Evolutionary conservation across 2,113 vertebrate species (phyloP).

Genomic region (Labrus mixtus): DNA sequence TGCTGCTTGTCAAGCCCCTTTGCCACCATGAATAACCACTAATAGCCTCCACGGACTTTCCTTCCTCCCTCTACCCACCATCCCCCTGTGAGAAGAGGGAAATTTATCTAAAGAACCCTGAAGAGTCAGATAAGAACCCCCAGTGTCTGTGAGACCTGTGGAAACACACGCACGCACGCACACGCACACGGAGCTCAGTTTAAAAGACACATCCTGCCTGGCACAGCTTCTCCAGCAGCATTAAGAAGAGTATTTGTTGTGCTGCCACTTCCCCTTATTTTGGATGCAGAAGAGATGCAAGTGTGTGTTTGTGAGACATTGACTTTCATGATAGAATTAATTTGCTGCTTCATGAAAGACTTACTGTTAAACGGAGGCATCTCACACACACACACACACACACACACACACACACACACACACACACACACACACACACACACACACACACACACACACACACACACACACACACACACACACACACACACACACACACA

Average conservation of each 20-base stretch:
- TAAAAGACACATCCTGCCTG: slow-evolving; percentile 68
- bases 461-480: slow-evolving; percentile 6
- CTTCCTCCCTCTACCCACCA: slow-evolving; percentile 1
- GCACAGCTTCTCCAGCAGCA: slow-evolving; percentile 34
- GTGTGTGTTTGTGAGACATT: slow-evolving; percentile 24
- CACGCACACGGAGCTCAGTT: slow-evolving; percentile 26
- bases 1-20: slow-evolving; percentile 38
- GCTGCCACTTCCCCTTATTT: slow-evolving; percentile 62
- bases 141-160: slow-evolving; percentile 33
- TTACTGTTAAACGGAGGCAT: slow-evolving; percentile 13
- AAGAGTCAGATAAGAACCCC: slow-evolving; percentile 69
- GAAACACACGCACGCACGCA: too few species aligned
- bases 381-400: too few species aligned
- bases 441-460: background rate
- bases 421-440: too few species aligned
- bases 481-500: slow-evolving; percentile 17
- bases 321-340: slow-evolving; percentile 50
- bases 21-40: slow-evolving; percentile 26
- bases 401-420: slow-evolving; percentile 14
- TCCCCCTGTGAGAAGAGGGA: slow-evolving; percentile 23
- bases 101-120: slow-evolving; percentile 62
- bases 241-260: slow-evolving; percentile 72
- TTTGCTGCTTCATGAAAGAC: slow-evolving; percentile 28
- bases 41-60: slow-evolving; percentile 32
- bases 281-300: slow-evolving; percentile 31